A percentile compares a stretch with the other conserved stretches of the same genome.
Conservation (phyloP, 2,888 invertebrate genomes). For the Ophion ellenae region DNA sequence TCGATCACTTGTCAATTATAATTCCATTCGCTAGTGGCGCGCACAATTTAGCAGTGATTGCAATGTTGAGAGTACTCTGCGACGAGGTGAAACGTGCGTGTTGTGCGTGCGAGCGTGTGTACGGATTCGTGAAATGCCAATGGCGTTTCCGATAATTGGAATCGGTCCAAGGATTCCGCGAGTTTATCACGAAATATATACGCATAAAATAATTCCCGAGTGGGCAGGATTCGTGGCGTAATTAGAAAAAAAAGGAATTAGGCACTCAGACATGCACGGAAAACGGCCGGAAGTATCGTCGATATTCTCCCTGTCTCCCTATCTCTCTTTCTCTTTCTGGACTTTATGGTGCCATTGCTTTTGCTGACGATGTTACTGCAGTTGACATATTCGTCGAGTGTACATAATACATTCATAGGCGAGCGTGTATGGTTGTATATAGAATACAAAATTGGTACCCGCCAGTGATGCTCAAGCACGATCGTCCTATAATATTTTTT, state of each 20-base stretch:
- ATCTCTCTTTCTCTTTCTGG: slow-evolving; percentile 14
- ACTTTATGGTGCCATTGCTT: slow-evolving; percentile 10
- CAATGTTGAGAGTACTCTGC: background rate
- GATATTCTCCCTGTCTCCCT: slow-evolving; percentile 22
- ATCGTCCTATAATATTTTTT: background rate
- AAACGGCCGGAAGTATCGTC: slow-evolving; percentile 21
- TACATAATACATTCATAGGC: slow-evolving; percentile 80
- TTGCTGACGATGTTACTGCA: slow-evolving; percentile 73
- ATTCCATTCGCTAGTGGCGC: slow-evolving; percentile 24
- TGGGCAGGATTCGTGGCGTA: slow-evolving; percentile 38
- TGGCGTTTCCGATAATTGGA: slow-evolving; percentile 64
- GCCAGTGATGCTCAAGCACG: background rate
- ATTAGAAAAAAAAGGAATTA: slow-evolving; percentile 42
- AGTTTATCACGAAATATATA: slow-evolving; percentile 35
- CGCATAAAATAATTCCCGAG: slow-evolving; percentile 6
- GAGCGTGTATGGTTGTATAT: slow-evolving; percentile 71
- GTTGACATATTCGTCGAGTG: slow-evolving; percentile 81
- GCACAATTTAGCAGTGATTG: slow-evolving; percentile 27
- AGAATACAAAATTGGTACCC: slow-evolving; percentile 68
- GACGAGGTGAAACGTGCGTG: slow-evolving; percentile 24
- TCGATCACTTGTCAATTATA: slow-evolving; percentile 31
- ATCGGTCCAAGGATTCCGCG: slow-evolving; percentile 49
- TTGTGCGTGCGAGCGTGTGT: background rate
- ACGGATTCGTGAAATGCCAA: slow-evolving; percentile 47
- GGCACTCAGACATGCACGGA: slow-evolving; percentile 23